These are phyloP conservation scores for Subanguina moxae DNA, from an alignment of 1,140 invertebrate species.

Conservation along the genomic window DNA sequence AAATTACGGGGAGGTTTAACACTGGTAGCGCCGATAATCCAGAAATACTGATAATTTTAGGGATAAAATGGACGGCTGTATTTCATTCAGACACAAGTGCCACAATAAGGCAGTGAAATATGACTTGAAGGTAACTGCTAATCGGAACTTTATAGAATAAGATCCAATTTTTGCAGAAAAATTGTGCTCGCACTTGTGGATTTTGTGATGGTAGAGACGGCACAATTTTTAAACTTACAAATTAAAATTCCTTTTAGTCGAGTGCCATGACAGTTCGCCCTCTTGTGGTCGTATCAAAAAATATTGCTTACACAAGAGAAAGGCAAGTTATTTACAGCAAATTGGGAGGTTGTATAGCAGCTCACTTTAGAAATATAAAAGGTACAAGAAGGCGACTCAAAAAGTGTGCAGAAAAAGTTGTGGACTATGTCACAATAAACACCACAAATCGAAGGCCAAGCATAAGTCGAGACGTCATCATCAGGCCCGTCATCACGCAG, in stretches of 20 bases:
- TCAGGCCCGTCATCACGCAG: too few relatives aligned
- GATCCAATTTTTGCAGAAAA: not conserved
- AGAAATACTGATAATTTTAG: not conserved
- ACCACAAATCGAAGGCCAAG: not conserved
- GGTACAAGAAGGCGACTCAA: not conserved
- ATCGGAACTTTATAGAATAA: not conserved
- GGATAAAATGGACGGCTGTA: slow-evolving; percentile 9
- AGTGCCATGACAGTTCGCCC: not conserved
- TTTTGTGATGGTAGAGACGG: not conserved
- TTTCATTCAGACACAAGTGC: slow-evolving; percentile 15
- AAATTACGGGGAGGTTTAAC: too few relatives aligned
- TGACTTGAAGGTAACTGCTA: not conserved
- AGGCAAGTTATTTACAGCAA: not conserved
- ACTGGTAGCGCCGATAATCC: too few relatives aligned
- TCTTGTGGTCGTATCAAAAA: not conserved
- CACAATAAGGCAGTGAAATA: slow-evolving; percentile 18
- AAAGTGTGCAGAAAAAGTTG: not conserved
- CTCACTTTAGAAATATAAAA: not conserved
- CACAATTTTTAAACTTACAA: not conserved
- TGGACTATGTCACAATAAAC: not conserved
- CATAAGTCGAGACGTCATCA: too few relatives aligned
- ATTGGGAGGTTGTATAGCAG: not conserved
- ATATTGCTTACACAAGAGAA: not conserved
- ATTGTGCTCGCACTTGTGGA: slow-evolving; percentile 16
- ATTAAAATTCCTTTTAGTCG: not conserved